These are phyloP conservation scores for Anarrhichthys ocellatus DNA, from an alignment of 2,113 vertebrate genomes.

Conservation along the genomic window DNA sequence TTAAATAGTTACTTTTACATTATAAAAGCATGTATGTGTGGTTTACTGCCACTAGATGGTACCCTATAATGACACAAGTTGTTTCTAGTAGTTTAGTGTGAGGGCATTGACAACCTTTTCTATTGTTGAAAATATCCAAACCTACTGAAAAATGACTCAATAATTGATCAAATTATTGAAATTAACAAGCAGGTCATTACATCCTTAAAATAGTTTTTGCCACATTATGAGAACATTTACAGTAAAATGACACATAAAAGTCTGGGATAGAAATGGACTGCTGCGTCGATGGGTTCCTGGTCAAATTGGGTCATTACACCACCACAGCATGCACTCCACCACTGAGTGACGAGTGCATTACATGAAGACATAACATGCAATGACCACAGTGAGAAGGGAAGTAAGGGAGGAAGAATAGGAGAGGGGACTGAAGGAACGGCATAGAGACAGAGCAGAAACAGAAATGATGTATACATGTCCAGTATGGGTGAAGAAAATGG, in stretches of 20 bases:
- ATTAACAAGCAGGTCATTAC: not conserved
- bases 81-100: conserved; percentile 1
- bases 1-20: not conserved
- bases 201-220: not conserved
- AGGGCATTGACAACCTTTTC: not conserved
- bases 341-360: not conserved
- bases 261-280: not conserved
- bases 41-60: conserved; percentile 46
- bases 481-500: not conserved
- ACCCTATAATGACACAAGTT: not conserved
- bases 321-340: not conserved
- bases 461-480: not conserved
- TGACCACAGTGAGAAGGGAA: not conserved
- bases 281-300: not conserved
- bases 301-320: not conserved
- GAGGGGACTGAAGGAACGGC: not conserved
- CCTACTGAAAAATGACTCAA: not conserved
- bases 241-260: not conserved
- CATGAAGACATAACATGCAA: not conserved
- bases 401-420: not conserved
- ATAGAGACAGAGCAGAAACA: not conserved
- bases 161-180: not conserved
- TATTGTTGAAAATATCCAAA: not conserved
- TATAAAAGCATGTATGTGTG: not conserved
- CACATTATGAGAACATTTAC: not conserved